Base-by-base conservation (phyloP, 1,140 invertebrate species). In the Trichoplusia ni region DNA sequence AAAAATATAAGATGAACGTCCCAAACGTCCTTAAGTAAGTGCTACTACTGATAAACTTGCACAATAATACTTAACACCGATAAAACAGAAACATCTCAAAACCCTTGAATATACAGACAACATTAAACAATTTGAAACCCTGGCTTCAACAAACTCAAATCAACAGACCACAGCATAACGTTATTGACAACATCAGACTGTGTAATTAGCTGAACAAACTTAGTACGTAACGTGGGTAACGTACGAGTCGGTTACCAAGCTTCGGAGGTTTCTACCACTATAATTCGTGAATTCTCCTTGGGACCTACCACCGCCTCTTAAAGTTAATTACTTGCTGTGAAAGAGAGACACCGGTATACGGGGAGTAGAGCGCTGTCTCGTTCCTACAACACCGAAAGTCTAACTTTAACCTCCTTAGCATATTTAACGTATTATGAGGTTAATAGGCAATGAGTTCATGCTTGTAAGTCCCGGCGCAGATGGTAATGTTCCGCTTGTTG, bases 371-470 rank as follows among this genome's bases (percentile, higher is more conserved):
- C n/a, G n/a, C n/a, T n/a, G n/a, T n/a, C n/a, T n/a, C n/a, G n/a
- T n/a, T n/a, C n/a, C n/a, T n/a, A n/a, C n/a, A n/a, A n/a, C n/a
- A n/a, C n/a, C n/a, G n/a, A n/a, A n/a, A n/a, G n/a, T n/a, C n/a
- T n/a, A n/a, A n/a, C n/a, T n/a, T n/a, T n/a, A 54, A 46, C 71
- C 73, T 79, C 73, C 71, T 82, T 81, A 80, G 74, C 82, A 84
- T 81, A 82, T 84, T 84, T 79, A 78, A 81, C 71, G 69, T 75
- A 76, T 85, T 83, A 81, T 72, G 73, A 80, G 75, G 74, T 81
- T 81, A 85, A 82, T 81, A 72, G 74, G 71, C 73, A 79, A 80
- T 77, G 80, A 78, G 64, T 64, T 72, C 58, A 64, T 69, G 60
- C 54, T 63, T 40, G 40, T 42, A 37, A 14, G 51, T 33, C 33